phyloP scores from a whole-genome alignment of 1,140 invertebrate genomes.

The Berghia stephanieae region DNA sequence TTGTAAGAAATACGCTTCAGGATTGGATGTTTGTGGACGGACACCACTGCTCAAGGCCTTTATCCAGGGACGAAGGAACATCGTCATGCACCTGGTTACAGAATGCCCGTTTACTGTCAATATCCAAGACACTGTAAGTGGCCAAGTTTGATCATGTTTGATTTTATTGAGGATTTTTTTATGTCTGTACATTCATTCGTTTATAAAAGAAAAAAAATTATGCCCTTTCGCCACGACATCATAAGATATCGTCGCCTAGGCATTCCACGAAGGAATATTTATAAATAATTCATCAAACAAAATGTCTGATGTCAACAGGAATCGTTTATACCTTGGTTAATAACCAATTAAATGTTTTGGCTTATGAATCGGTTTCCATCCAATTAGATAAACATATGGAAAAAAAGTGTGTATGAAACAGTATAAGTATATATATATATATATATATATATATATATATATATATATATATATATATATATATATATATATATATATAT shows the following conservation, averaged over 20 bases:
- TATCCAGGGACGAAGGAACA: slow-evolving; percentile 34
- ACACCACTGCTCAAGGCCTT: slow-evolving; percentile 53
- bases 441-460: slow-evolving; percentile 16
- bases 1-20: slow-evolving; percentile 49
- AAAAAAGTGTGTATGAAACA: slow-evolving; percentile 7
- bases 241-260: too few relatives aligned
- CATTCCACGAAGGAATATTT: too few relatives aligned
- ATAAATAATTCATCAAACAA: too few relatives aligned
- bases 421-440: slow-evolving; percentile 8
- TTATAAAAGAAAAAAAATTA: too few relatives aligned
- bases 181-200: too few relatives aligned
- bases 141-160: too few relatives aligned
- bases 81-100: slow-evolving; percentile 41
- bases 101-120: slow-evolving; percentile 44
- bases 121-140: slow-evolving; percentile 49
- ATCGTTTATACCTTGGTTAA: neutral
- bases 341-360: too few relatives aligned
- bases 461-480: slow-evolving; percentile 15
- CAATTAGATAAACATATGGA: neutral
- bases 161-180: too few relatives aligned
- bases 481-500: slow-evolving; percentile 5
- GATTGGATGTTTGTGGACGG: slow-evolving; percentile 54
- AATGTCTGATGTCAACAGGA: too few relatives aligned
- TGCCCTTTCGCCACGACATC: too few relatives aligned
- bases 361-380: neutral